Evolutionary conservation across 2,888 invertebrate species (phyloP).

Genomic region (Melinaea marsaeus): DNA sequence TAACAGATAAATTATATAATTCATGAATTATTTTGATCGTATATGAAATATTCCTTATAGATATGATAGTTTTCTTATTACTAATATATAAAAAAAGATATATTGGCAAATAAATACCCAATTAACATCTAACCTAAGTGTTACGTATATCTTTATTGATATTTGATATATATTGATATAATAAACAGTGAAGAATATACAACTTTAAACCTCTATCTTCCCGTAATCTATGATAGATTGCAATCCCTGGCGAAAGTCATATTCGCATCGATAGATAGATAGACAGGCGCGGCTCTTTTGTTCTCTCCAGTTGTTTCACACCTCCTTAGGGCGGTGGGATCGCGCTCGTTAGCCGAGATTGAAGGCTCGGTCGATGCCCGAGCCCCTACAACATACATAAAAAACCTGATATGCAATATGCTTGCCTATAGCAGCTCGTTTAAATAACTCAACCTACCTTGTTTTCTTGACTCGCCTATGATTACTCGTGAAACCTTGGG

Average conservation of each 20-base stretch:
- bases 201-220: too few relatives aligned
- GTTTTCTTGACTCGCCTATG: slow-evolving; percentile 26
- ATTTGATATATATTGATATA: too few relatives aligned
- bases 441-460: slow-evolving; percentile 34
- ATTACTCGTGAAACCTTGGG: slow-evolving; percentile 7
- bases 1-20: too few relatives aligned
- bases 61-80: too few relatives aligned
- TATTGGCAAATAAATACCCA: too few relatives aligned
- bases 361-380: slow-evolving; percentile 69
- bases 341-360: slow-evolving; percentile 68
- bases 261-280: slow-evolving; percentile 38
- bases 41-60: too few relatives aligned
- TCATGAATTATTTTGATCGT: too few relatives aligned
- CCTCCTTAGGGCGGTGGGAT: slow-evolving; percentile 62
- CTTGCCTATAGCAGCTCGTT: slow-evolving; percentile 39
- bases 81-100: too few relatives aligned
- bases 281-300: slow-evolving; percentile 54
- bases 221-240: slow-evolving; percentile 6
- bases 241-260: slow-evolving; percentile 31
- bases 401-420: slow-evolving; percentile 46
- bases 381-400: slow-evolving; percentile 51
- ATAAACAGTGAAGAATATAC: too few relatives aligned
- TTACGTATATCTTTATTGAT: too few relatives aligned
- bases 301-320: slow-evolving; percentile 66
- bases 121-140: too few relatives aligned